A percentile compares a stretch with the other conserved stretches of the same genome.
phyloP scores from a whole-genome alignment of 2,888 invertebrate species.

The Coremacera marginata region DNA sequence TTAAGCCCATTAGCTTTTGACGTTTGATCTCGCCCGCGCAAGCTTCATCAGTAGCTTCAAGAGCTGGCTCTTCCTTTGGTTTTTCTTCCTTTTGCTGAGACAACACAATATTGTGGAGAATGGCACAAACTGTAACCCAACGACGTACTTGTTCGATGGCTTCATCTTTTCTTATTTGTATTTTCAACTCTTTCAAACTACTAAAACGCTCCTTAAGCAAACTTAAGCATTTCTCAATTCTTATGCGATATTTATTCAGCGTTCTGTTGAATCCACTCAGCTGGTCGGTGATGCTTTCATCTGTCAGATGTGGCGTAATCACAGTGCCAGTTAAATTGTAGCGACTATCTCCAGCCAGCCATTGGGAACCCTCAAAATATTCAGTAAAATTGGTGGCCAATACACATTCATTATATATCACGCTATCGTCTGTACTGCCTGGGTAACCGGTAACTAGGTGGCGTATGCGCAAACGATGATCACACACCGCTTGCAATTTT shows the following conservation, averaged over 20 bases:
- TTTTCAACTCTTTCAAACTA: not conserved
- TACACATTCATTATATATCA: not conserved
- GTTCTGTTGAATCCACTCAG: not conserved
- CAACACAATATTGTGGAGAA: not conserved
- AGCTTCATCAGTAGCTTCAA: no score
- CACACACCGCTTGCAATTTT: not conserved
- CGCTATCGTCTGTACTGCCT: not conserved
- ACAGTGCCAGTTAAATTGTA: not conserved
- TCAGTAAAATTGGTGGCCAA: not conserved
- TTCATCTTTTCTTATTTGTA: slow-evolving; percentile 1
- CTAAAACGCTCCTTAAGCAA: not conserved
- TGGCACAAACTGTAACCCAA: not conserved
- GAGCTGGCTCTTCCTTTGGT: no score
- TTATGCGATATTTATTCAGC: not conserved
- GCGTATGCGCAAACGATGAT: not conserved
- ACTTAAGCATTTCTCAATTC: not conserved
- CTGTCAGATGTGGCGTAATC: not conserved
- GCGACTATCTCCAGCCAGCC: not conserved
- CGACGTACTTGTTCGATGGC: not conserved
- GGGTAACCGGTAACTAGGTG: not conserved
- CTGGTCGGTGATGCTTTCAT: not conserved
- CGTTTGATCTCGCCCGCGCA: no score
- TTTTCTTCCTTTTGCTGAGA: not conserved
- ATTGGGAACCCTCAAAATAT: not conserved
- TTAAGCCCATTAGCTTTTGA: no score